phyloP scores from a whole-genome alignment of 2,888 invertebrate species.

The Kuschelorhynchus macadamiae region DNA sequence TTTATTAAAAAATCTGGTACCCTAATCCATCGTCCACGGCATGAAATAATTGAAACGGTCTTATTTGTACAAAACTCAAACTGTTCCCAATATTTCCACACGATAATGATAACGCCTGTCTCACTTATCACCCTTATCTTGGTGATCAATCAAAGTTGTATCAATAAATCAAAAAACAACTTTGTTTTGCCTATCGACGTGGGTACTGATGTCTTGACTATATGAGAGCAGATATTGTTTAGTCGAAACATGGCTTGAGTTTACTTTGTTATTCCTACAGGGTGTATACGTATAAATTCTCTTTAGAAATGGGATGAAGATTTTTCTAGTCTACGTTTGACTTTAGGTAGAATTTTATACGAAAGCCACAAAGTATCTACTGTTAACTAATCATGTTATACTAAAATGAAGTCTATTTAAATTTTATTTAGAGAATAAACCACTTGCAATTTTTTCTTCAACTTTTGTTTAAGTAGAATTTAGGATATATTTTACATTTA shows the following conservation, averaged over 20 bases:
- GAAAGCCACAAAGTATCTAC: no score
- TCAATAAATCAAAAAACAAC: slow-evolving; percentile 46
- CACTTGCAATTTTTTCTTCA: no score
- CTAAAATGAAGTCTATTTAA: no score
- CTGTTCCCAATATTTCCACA: slow-evolving; percentile 17
- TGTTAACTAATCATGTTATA: no score
- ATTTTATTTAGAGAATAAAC: no score
- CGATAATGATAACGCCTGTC: slow-evolving; percentile 34
- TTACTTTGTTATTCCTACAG: no score
- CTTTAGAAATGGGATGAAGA: no score
- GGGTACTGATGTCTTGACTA: slow-evolving; percentile 9
- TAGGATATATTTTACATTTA: no score
- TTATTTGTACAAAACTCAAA: slow-evolving; percentile 39
- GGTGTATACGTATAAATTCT: no score
- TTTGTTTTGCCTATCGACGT: slow-evolving; percentile 30
- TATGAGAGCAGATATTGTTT: slow-evolving; percentile 1
- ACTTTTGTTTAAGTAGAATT: no score
- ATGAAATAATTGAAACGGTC: slow-evolving; percentile 28
- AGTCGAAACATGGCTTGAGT: not conserved
- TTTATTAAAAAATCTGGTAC: slow-evolving; percentile 20
- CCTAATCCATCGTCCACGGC: slow-evolving; percentile 25
- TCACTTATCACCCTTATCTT: slow-evolving; percentile 34
- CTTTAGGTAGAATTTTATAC: no score
- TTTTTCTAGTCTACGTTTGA: no score
- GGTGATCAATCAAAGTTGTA: slow-evolving; percentile 40